Base-by-base conservation (phyloP, 2,888 invertebrate genomes). In the Branchipolynoe longqiensis region DNA sequence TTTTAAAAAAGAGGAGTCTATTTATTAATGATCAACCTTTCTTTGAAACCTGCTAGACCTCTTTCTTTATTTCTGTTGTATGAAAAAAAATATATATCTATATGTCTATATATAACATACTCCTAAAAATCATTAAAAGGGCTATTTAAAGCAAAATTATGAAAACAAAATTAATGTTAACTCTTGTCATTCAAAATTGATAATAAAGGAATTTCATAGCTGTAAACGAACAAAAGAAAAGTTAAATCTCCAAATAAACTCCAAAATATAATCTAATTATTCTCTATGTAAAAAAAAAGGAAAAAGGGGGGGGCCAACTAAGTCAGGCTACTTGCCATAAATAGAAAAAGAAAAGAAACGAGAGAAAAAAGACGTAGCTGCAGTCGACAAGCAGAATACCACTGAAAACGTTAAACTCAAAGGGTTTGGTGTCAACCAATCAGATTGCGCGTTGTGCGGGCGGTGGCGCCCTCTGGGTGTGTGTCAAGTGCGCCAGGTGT, bases 161-260 rank as follows among this genome's bases (percentile, higher is more conserved):
- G 22, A 31, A n/a, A 62, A 62, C 3, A n/a, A n/a, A n/a, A 22
- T n/a, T 14, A 56, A 2, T 58, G 14, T 69, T 69, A 69, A 69
- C 69, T 69, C 69, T 69, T 69, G 69, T 69, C 69, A 69, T 69
- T 69, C 69, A 38, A 69, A 69, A 69, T 69, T 69, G 8, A 62
- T 3, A 8, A 3, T 62, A 31, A 62, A 25, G 31, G 22, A 62
- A 31, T 18, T 62, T 14, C 14, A 31, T 69, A 8, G n/a, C n/a
- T n/a, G n/a, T n/a, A n/a, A n/a, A n/a, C n/a, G n/a, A n/a, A n/a
- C 48, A 12, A 18, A 48, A 48, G 18, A 48, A 48, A 48, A 48
- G 8, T 12, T 48, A 48, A 48, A 48, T 48, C 18, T 12, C 18
- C 48, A 48, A 12, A 48, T 48, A 48, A 48, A 69, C 25, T n/a